Evolutionary conservation across 2,113 vertebrate species (phyloP).

Genomic region (Rhineura floridana): DNA sequence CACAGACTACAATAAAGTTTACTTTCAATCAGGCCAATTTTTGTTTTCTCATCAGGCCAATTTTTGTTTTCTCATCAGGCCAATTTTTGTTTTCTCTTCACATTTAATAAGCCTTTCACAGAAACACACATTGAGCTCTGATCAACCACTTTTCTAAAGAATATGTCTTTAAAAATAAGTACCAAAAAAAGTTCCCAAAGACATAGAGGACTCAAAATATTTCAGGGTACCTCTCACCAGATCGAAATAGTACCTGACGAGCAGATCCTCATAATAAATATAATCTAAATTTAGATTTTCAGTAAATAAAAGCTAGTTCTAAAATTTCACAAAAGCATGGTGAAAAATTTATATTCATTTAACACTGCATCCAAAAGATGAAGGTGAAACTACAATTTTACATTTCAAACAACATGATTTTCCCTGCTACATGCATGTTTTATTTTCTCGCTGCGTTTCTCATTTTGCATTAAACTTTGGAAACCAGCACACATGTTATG

Average conservation of each 20-base stretch:
- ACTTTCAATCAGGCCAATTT: background rate
- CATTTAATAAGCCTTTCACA: background rate
- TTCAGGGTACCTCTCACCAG: background rate
- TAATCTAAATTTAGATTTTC: background rate
- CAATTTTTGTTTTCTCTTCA: background rate
- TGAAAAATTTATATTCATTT: background rate
- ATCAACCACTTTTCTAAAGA: background rate
- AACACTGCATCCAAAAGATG: background rate
- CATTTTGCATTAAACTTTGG: background rate
- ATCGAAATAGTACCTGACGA: background rate
- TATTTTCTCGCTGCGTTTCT: background rate
- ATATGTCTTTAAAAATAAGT: background rate
- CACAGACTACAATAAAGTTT: background rate
- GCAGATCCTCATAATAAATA: background rate
- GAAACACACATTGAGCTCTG: background rate
- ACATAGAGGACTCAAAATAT: background rate
- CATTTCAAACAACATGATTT: background rate
- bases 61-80: no score
- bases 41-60: no score
- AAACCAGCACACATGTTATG: background rate
- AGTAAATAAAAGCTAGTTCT: background rate
- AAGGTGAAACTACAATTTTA: background rate
- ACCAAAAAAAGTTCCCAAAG: background rate
- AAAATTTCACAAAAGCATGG: background rate
- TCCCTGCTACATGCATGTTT: background rate